A percentile compares a stretch with the other conserved stretches of the same genome.
These are phyloP conservation scores for Ploceus nigricollis DNA, from an alignment of 2,113 vertebrate species.

Conservation along the genomic window DNA sequence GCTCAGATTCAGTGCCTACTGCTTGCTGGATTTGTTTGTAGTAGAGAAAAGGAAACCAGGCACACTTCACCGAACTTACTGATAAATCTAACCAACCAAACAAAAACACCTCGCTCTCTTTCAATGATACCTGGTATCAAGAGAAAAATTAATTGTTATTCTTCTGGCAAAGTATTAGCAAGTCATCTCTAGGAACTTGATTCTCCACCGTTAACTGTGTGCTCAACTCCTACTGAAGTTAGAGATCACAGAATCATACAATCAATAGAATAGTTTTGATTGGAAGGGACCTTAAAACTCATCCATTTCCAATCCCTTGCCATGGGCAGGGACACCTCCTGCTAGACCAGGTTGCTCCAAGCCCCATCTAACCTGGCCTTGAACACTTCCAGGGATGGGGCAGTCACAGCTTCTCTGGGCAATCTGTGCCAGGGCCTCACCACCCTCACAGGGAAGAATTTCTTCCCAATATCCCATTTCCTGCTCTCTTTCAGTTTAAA, in stretches of 20 bases:
- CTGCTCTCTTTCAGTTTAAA: background rate
- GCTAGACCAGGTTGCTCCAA: background rate
- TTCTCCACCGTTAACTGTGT: accelerated
- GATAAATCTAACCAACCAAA: background rate
- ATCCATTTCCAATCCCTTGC: background rate
- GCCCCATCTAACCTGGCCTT: background rate
- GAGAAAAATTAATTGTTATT: background rate
- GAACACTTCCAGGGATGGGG: background rate
- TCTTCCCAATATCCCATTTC: background rate
- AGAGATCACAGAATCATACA: background rate
- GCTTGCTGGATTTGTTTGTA: background rate
- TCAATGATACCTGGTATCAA: background rate
- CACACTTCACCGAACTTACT: background rate
- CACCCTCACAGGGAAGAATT: background rate
- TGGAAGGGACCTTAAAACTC: background rate
- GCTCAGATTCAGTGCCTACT: background rate
- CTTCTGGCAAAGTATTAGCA: background rate
- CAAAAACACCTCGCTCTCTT: background rate
- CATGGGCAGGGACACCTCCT: background rate
- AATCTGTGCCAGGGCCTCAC: background rate
- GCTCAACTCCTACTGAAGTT: background rate
- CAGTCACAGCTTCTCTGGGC: background rate
- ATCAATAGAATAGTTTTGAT: background rate
- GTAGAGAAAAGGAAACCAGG: background rate
- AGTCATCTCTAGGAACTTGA: background rate